phyloP scores from a whole-genome alignment of 1,140 invertebrate species.

The Hormaphis cornu region DNA sequence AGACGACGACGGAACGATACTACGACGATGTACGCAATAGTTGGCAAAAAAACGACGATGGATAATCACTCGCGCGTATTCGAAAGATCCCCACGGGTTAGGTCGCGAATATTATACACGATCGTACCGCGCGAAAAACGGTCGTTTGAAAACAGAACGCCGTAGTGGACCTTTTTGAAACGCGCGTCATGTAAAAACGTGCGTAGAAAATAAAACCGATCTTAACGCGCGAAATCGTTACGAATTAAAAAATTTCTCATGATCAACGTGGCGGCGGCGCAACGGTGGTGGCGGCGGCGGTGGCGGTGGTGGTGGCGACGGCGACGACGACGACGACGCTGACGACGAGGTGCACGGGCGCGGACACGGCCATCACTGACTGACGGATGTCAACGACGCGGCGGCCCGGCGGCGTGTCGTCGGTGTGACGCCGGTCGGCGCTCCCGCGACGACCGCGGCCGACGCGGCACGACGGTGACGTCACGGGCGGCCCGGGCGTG shows the following conservation, averaged over 20 bases:
- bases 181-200: not conserved
- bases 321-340: not conserved
- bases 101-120: too few relatives aligned
- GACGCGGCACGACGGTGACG: not conserved
- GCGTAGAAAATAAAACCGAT: not conserved
- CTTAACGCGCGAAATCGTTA: not conserved
- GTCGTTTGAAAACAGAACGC: too few relatives aligned
- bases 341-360: conserved; percentile 16
- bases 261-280: not conserved
- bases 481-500: conserved; percentile 23
- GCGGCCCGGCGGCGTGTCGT: conserved; percentile 4
- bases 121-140: too few relatives aligned
- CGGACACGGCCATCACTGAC: conserved; percentile 31
- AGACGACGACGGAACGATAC: not conserved
- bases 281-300: not conserved
- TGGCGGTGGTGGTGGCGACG: not conserved
- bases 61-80: not conserved
- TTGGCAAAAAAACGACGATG: too few relatives aligned
- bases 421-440: conserved; percentile 1
- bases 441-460: not conserved
- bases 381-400: conserved; percentile 31
- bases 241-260: not conserved
- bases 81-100: too few relatives aligned
- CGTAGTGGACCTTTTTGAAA: too few relatives aligned
- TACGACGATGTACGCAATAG: not conserved